Base-by-base conservation (phyloP, 2,797 vertebrate genomes). In the Clamator glandarius region DNA sequence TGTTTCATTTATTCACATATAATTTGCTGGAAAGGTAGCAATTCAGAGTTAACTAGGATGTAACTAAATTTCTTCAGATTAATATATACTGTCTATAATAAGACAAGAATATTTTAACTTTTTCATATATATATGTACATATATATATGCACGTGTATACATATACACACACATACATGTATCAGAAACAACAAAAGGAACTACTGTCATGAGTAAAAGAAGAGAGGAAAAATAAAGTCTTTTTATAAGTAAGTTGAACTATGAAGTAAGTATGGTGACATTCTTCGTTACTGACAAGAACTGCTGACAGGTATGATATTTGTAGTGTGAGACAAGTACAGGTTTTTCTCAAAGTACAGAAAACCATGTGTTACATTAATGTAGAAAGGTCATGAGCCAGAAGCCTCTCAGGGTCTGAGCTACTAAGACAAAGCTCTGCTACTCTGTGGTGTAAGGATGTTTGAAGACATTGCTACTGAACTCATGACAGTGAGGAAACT, bases 201-300 rank as follows among this genome's bases (percentile, higher is more conserved):
- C 8, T 2, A 75, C 8, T 50, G 2, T 57, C 55, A 50, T 3
- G 6, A 84, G 23, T 63, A 90, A 74, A 74, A 48, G 16, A 51
- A 58, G 28, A 63, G 17, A 69, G 4, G 5, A 74, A 48, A 70
- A 68, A 16, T 1, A 0, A 61, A 58, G 20, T 24, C 42, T 90
- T 84, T 66, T 26, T 5, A 24, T 44, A 67, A 70, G 23, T 48
- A 67, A 70, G 23, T 12, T 41, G 50, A 77, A 73, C 44, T n/a
- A 46, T 29, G 44, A 74, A 33, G 20, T 3, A 0, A 21, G 11
- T 0, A 0, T 55, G 5, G 19, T 26, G 8, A 59, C 5, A 12
- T 66, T 78, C 17, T 70, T 63, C 80, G 44, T 46, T 77, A n/a
- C 15, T 44, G n/a, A 41, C 12, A 31, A 8, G 12, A 77, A 42